phyloP scores from a whole-genome alignment of 2,888 invertebrate genomes.

The Yponomeuta plumbellus region DNA sequence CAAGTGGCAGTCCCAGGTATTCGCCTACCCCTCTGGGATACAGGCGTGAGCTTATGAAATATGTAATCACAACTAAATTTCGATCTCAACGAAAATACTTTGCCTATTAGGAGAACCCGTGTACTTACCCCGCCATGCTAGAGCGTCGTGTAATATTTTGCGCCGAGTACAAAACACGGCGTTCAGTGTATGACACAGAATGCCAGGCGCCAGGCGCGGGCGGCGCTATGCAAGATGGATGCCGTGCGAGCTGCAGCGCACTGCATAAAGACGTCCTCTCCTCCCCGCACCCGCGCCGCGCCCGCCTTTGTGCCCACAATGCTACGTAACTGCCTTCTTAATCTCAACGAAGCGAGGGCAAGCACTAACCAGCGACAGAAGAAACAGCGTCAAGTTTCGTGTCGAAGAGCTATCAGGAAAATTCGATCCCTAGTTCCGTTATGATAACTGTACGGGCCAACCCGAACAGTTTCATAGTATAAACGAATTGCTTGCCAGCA shows the following conservation, averaged over 20 bases:
- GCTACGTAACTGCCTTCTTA: constrained; percentile 10
- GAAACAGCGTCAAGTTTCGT: neutral
- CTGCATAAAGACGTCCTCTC: neutral
- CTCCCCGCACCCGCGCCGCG: neutral
- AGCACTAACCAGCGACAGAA: neutral
- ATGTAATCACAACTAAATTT: too few species aligned
- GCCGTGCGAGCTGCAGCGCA: neutral
- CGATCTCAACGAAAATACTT: neutral
- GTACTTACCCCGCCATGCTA: neutral
- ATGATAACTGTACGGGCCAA: too few species aligned
- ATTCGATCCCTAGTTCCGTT: too few species aligned
- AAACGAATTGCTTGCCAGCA: too few species aligned
- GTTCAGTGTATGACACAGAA: neutral
- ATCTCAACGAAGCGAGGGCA: neutral
- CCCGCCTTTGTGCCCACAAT: constrained; percentile 5
- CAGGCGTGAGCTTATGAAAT: too few species aligned
- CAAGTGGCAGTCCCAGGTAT: too few species aligned
- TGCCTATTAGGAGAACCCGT: neutral
- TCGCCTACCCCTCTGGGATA: too few species aligned
- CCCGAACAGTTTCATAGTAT: too few species aligned
- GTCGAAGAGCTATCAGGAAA: too few species aligned
- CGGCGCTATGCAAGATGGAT: neutral
- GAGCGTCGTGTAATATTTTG: neutral
- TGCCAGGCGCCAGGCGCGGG: neutral
- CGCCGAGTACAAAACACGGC: neutral